A percentile compares a stretch with the other conserved stretches of the same genome.
Evolutionary conservation across 92 coral and sea anemone species (phyloP).

Genomic region (Umimayanthus chanpuru): DNA sequence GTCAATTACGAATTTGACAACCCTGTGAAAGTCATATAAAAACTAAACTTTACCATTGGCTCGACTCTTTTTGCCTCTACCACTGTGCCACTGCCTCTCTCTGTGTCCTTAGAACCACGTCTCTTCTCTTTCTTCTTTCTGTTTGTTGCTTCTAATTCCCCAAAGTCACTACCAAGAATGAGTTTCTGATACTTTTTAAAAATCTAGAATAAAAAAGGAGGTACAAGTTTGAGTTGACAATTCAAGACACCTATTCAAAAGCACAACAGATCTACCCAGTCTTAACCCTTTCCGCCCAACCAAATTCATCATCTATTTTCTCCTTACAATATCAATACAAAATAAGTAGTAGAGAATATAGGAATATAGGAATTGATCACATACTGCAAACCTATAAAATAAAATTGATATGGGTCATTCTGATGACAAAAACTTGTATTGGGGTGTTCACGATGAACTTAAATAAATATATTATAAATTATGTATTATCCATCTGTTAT

Average conservation of each 20-base stretch:
- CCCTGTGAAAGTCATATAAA: background rate
- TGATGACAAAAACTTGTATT: no score
- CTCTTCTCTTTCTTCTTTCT: conserved; percentile 32
- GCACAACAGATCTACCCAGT: no score
- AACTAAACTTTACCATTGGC: background rate
- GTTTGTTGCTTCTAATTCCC: conserved; percentile 38
- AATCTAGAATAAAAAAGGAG: conserved; percentile 45
- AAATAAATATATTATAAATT: no score
- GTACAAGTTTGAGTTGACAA: background rate
- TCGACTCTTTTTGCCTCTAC: background rate
- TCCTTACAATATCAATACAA: no score
- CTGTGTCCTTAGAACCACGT: background rate
- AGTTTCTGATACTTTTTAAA: conserved; percentile 75
- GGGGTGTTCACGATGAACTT: no score
- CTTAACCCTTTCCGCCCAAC: no score
- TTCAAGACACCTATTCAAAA: background rate
- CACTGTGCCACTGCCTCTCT: background rate
- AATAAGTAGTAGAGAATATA: no score
- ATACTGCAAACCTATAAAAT: no score
- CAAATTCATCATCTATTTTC: no score
- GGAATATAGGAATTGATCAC: no score
- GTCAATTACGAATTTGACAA: background rate
- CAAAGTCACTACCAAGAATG: conserved; percentile 44
- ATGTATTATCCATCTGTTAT: no score
- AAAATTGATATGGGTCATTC: no score